Base-by-base conservation (phyloP, 1,140 invertebrate species). In the Spodoptera litura region DNA sequence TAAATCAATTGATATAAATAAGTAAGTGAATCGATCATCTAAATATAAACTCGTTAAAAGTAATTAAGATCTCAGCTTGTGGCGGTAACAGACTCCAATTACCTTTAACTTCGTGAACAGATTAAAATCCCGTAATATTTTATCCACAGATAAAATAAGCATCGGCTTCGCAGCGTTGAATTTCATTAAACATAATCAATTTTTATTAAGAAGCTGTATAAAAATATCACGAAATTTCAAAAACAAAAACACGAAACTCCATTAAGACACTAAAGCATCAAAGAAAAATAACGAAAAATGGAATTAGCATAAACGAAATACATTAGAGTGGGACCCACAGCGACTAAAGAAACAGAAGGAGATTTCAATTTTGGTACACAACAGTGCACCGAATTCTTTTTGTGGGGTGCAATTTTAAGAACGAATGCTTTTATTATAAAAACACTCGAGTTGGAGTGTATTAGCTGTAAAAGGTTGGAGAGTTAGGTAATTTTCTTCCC, bases 221-320 rank as follows among this genome's bases (percentile, higher is more conserved):
- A 35, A 70, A n/a, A 53, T 55, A 31, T 20, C 51, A 44, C 5
- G 4, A 25, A 70, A 70, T 70, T 70, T 51, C 9, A 12, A 53
- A 70, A 70, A 70, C 66, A 70, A 35, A 53, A 70, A 53, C 66
- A 70, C 66, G 25, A 70, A 83, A 83, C 78, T 87, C 81, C 85
- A 88, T 84, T 88, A 88, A 62, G 80, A 80, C 79, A 83, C 80
- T 78, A 78, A 81, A 85, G 83, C 81, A 77, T 85, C 78, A 44
- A 51, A 51, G 53, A 76, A 38, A 78, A 84, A 88, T 87, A 79
- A 84, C 62, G 81, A 76, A 80, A 88, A 88, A 89, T 87, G 85
- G 82, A 87, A 90, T 90, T 89, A 88, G 85, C 85, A 85, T 85
- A 81, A 88, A 87, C 80, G 85, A 85, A 90, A 89, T 90, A 80